Percentiles rank a stretch among this genome's conserved stretches.
phyloP scores from a whole-genome alignment of 2,797 vertebrate species.

The Cyprinodon diabolis region DNA sequence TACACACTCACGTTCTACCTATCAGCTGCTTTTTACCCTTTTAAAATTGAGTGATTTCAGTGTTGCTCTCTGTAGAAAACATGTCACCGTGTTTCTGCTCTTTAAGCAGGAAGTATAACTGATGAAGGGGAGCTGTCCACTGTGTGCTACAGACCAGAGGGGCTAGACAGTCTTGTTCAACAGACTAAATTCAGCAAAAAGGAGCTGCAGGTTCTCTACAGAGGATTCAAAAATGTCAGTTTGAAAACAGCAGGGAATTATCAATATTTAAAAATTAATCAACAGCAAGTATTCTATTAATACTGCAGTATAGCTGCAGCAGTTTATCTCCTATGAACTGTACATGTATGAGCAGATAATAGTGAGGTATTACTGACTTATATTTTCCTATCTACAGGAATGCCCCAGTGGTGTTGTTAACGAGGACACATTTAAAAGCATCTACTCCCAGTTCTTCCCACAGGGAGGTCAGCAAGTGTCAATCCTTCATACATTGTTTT shows the following conservation, averaged over 20 bases:
- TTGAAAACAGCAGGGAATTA: background rate
- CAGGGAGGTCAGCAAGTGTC: constrained; percentile 88
- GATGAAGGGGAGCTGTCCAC: constrained; percentile 90
- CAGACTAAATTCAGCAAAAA: constrained; percentile 94
- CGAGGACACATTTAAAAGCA: constrained; percentile 94
- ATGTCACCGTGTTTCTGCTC: constrained; percentile 1
- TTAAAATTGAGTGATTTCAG: too few relatives aligned
- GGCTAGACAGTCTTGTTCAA: constrained; percentile 89
- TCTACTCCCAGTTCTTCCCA: constrained; percentile 97
- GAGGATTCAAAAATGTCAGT: constrained; percentile 94
- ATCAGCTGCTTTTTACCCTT: background rate
- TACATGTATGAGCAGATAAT: background rate
- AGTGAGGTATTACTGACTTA: background rate
- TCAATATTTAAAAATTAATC: background rate
- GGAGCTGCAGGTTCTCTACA: constrained; percentile 95
- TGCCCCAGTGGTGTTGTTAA: constrained; percentile 93
- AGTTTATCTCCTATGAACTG: background rate
- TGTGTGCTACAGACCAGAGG: constrained; percentile 90
- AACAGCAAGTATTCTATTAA: background rate
- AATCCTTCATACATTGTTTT: background rate
- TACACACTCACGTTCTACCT: background rate
- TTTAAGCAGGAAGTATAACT: constrained; percentile 84
- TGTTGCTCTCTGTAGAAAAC: background rate
- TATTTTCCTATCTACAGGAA: constrained; percentile 81
- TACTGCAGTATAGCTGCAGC: background rate